Conservation (phyloP, 2,888 invertebrate species). For the Endotricha flammealis region DNA sequence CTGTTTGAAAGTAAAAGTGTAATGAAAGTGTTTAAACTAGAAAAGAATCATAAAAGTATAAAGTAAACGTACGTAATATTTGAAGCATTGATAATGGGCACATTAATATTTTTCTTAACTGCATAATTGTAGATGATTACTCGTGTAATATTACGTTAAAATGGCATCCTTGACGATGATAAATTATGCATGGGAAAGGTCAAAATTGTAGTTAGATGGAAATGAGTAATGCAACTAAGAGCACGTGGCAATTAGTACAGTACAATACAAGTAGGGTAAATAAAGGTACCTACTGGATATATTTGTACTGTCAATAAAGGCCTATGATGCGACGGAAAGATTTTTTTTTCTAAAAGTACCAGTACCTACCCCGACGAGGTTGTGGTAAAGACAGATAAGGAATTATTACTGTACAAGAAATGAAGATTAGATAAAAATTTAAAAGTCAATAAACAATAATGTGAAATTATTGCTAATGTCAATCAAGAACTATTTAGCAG, state of each 20-base stretch:
- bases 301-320: too few species aligned
- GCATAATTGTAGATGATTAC: slow-evolving; percentile 1
- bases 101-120: neutral
- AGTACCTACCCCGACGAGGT: too few species aligned
- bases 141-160: slow-evolving; percentile 8
- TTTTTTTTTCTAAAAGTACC: too few species aligned
- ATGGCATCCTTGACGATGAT: slow-evolving; percentile 12
- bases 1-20: neutral
- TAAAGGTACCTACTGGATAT: too few species aligned
- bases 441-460: too few species aligned
- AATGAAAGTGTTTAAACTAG: neutral
- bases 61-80: neutral
- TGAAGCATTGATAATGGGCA: neutral
- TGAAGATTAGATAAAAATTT: too few species aligned
- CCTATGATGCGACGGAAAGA: too few species aligned
- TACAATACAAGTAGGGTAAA: too few species aligned
- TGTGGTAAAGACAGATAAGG: too few species aligned
- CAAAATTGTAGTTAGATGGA: slow-evolving; percentile 6
- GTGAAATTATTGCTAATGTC: too few species aligned
- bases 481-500: too few species aligned
- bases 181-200: slow-evolving; percentile 14
- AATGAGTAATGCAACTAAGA: slow-evolving; percentile 1
- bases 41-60: neutral
- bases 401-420: too few species aligned
- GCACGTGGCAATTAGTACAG: slow-evolving; percentile 1